A percentile compares a stretch with the other conserved stretches of the same genome.
phyloP scores from a whole-genome alignment of 2,113 vertebrate genomes.

The Columba janthina region DNA sequence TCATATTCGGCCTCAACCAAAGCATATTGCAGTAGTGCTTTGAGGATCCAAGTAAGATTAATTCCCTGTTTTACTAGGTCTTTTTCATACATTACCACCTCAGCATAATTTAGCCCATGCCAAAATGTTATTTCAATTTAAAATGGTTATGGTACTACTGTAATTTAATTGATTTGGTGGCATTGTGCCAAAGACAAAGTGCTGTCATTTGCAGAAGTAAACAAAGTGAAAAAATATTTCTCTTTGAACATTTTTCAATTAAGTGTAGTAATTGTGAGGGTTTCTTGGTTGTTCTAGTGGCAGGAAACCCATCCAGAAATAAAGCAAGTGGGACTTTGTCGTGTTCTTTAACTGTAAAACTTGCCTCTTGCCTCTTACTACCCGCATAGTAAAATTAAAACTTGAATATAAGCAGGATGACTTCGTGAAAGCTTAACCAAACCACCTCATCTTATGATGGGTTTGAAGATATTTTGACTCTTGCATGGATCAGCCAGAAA shows the following conservation, averaged over 20 bases:
- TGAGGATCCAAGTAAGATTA: not conserved
- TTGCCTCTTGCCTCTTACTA: not conserved
- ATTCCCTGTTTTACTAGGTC: not conserved
- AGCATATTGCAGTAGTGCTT: not conserved
- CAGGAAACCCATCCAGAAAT: not conserved
- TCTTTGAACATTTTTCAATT: constrained; percentile 2
- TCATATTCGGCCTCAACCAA: not conserved
- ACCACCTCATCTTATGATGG: not conserved
- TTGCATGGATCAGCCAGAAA: not conserved
- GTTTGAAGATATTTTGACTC: not conserved
- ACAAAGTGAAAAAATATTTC: not conserved
- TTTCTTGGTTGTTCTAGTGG: not conserved
- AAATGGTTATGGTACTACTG: not conserved
- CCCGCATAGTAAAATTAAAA: not conserved
- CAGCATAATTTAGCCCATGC: not conserved
- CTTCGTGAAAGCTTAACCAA: not conserved
- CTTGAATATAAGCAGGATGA: not conserved
- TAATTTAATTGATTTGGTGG: constrained; percentile 25
- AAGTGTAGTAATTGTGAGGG: not conserved
- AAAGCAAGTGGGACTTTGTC: not conserved
- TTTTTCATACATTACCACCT: not conserved
- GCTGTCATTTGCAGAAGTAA: constrained; percentile 42
- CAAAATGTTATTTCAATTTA: constrained; percentile 13
- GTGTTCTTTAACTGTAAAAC: not conserved
- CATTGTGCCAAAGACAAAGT: constrained; percentile 14